Conservation (phyloP, 2,888 invertebrate genomes). For the Dascillus cervinus region DNA sequence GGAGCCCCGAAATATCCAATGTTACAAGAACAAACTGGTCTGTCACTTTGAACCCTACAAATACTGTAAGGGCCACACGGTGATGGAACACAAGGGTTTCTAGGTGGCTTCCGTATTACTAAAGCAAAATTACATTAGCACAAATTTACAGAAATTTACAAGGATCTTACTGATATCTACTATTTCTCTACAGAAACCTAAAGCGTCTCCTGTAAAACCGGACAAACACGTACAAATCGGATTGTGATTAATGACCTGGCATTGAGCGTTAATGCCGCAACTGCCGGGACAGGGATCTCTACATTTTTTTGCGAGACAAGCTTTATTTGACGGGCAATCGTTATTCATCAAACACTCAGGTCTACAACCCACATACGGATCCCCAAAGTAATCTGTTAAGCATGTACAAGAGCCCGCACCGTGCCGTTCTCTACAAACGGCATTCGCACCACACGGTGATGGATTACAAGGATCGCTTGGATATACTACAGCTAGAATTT, state of each 20-base stretch:
- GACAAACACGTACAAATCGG: constrained; percentile 68
- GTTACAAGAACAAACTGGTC: constrained; percentile 71
- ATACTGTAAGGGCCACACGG: constrained; percentile 74
- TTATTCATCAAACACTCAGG: constrained; percentile 76
- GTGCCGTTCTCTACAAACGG: constrained; percentile 66
- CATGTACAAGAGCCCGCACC: constrained; percentile 73
- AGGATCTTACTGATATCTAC: constrained; percentile 15
- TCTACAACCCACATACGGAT: constrained; percentile 70
- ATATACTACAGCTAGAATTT: constrained; percentile 47
- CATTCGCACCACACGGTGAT: constrained; percentile 73
- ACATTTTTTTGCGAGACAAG: constrained; percentile 73
- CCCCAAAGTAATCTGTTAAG: constrained; percentile 65
- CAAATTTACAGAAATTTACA: too few species aligned
- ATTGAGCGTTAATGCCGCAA: constrained; percentile 71
- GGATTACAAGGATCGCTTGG: constrained; percentile 68
- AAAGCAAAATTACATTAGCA: constrained; percentile 2
- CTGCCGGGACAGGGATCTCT: constrained; percentile 69
- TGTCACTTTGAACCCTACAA: constrained; percentile 61
- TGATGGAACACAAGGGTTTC: constrained; percentile 68
- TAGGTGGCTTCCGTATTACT: too few species aligned
- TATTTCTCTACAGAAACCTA: constrained; percentile 50
- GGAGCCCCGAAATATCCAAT: constrained; percentile 67
- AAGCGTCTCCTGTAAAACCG: constrained; percentile 65
- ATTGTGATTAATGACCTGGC: constrained; percentile 66
- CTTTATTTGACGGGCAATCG: constrained; percentile 62